Evolutionary conservation across 2,888 invertebrate genomes (phyloP), one percentile per base, ranked within the genome.

Genomic region (Alentia gelatinosa): DNA sequence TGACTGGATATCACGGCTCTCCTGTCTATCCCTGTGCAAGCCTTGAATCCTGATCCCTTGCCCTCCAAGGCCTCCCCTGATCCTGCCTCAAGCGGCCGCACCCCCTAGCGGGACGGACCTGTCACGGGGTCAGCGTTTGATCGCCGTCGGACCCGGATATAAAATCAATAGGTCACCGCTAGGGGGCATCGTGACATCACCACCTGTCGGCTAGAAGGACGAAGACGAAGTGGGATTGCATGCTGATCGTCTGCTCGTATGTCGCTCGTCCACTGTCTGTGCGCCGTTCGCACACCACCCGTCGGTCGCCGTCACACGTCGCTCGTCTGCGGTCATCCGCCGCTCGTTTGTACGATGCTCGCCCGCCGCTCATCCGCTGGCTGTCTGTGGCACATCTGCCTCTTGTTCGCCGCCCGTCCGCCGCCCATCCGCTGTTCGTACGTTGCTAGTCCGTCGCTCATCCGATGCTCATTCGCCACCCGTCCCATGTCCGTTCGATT

Each of bases 61-160:
- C 26, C 68, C 68, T 26, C 30, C 68, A 79, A 35, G 37, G 3
- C 35, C 79, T 39, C 26, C 39, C 35, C 79, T 15, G 37, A 35
- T 39, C 37, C 79, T 39, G 9, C 37, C 1, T 23, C 35, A 1
- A 33, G 33, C 35, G 23, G 19, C 79, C 79, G 23, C 15, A 1
- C 15, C 35, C 35, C 7, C 35, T 0, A 15, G 37, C 23, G 37
- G 12, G 35, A 23, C n/a, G 79, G 15, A 12, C 37, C 39, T 39
- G 79, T 39, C 79, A 79, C 19, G 39, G 23, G 79, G 39, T 79
- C 79, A 79, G 79, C 35, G 35, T 79, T 37, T 79, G 79, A 39
- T 79, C 37, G 79, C 79, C 39, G 79, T 39, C 15, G 39, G 79
- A 9, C 79, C 79, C n/a, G 79, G 79, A 79, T 79, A 39, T 79